Evolutionary conservation across 2,888 invertebrate genomes (phyloP).

Genomic region (Suillia variegata): DNA sequence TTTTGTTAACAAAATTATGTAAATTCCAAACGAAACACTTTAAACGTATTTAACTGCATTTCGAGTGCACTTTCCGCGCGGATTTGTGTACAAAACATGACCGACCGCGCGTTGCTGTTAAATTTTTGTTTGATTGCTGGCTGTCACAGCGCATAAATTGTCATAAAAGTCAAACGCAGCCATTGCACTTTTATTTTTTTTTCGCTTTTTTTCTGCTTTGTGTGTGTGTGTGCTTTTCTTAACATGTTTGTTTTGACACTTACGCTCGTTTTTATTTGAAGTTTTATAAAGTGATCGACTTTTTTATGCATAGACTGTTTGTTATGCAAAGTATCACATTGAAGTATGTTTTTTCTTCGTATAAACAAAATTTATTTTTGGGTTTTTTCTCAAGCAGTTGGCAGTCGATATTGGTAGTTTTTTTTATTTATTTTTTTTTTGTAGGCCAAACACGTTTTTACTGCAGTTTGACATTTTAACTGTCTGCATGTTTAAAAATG

Average conservation of each 20-base stretch:
- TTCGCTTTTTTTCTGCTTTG: neutral
- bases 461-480: too few species aligned
- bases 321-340: neutral
- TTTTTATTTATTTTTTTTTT: neutral
- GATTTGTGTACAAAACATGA: neutral
- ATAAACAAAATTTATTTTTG: neutral
- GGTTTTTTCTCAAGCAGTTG: neutral
- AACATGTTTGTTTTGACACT: neutral
- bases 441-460: neutral
- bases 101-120: neutral
- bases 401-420: too few species aligned
- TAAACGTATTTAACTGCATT: neutral
- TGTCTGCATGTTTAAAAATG: too few species aligned
- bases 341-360: neutral
- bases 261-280: neutral
- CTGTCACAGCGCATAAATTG: neutral
- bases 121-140: neutral
- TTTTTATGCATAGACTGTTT: neutral
- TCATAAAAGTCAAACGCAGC: neutral
- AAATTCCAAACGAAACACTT: neutral
- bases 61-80: neutral
- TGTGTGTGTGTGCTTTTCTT: neutral
- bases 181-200: neutral
- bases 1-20: neutral
- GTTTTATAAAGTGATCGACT: neutral